Evolutionary conservation across 2,113 vertebrate genomes (phyloP).

Genomic region (Heterotilapia buettikoferi): DNA sequence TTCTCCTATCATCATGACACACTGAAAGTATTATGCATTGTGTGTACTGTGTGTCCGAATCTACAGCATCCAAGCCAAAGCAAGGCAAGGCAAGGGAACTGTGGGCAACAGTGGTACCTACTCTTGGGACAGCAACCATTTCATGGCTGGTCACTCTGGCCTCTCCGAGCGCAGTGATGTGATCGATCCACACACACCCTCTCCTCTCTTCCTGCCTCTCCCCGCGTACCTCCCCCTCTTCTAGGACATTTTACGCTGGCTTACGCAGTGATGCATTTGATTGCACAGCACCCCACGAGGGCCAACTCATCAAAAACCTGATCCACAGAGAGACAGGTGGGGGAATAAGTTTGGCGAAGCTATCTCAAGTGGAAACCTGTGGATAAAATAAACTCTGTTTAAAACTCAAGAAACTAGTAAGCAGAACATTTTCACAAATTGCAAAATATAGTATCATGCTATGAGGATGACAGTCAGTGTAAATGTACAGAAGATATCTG

Average conservation of each 20-base stretch:
- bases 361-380: slow-evolving; percentile 34
- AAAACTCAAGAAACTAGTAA: slow-evolving; percentile 38
- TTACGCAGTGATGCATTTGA: slow-evolving; percentile 68
- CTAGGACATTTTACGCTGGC: slow-evolving; percentile 49
- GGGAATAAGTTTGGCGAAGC: slow-evolving; percentile 43
- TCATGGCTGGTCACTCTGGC: slow-evolving; percentile 60
- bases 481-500: slow-evolving; percentile 2
- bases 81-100: neutral
- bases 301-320: slow-evolving; percentile 54
- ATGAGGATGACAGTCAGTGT: neutral
- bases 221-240: slow-evolving; percentile 10
- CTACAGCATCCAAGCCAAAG: neutral
- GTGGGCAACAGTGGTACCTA: slow-evolving; percentile 15
- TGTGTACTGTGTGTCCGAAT: neutral
- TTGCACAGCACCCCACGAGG: slow-evolving; percentile 58
- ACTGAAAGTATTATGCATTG: neutral
- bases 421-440: slow-evolving; percentile 26
- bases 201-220: neutral
- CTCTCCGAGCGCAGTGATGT: slow-evolving; percentile 15
- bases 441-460: neutral
- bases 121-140: slow-evolving; percentile 51
- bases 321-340: slow-evolving; percentile 37
- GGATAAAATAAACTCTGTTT: slow-evolving; percentile 34
- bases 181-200: slow-evolving; percentile 46
- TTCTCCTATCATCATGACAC: neutral